A percentile compares a stretch with the other conserved stretches of the same genome.
These are phyloP conservation scores for Manis javanica DNA, from an alignment of 2,797 vertebrate species.

Conservation along the genomic window DNA sequence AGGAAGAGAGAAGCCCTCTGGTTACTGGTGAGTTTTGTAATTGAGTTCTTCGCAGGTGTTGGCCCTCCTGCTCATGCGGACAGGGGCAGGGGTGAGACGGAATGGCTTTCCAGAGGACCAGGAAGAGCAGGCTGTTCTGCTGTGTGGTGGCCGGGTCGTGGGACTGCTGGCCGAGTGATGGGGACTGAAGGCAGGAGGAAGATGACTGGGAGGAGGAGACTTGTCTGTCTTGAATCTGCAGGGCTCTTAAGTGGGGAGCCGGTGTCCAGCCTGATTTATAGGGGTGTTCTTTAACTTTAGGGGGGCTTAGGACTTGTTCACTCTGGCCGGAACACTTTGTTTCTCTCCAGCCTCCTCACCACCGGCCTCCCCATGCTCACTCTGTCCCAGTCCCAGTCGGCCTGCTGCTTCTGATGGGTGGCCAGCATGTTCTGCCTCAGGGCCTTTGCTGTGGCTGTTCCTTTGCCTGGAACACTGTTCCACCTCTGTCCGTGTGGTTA, in stretches of 20 bases:
- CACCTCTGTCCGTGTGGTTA: no score
- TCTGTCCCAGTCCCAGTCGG: not conserved
- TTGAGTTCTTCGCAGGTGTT: not conserved
- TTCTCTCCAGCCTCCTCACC: not conserved
- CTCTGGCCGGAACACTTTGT: not conserved
- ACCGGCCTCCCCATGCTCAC: not conserved
- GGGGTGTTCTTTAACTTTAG: not conserved
- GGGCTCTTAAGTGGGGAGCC: not conserved
- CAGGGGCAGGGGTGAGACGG: not conserved
- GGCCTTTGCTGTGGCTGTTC: not conserved
- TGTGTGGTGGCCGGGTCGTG: not conserved
- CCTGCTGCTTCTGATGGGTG: not conserved
- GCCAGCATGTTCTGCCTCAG: not conserved
- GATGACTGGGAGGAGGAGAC: rapidly evolving
- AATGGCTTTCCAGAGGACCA: not conserved
- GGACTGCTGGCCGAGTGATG: not conserved
- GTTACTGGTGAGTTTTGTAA: not conserved
- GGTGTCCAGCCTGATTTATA: rapidly evolving
- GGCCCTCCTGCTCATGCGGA: not conserved
- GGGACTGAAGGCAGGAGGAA: not conserved
- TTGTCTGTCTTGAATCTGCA: not conserved
- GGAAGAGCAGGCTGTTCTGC: not conserved
- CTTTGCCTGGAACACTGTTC: not conserved
- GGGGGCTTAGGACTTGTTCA: no score
- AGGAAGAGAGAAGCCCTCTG: not conserved